A percentile compares a stretch with the other conserved stretches of the same genome.
Evolutionary conservation across 2,113 vertebrate species (phyloP).

Genomic region (Callopanchax toddi): DNA sequence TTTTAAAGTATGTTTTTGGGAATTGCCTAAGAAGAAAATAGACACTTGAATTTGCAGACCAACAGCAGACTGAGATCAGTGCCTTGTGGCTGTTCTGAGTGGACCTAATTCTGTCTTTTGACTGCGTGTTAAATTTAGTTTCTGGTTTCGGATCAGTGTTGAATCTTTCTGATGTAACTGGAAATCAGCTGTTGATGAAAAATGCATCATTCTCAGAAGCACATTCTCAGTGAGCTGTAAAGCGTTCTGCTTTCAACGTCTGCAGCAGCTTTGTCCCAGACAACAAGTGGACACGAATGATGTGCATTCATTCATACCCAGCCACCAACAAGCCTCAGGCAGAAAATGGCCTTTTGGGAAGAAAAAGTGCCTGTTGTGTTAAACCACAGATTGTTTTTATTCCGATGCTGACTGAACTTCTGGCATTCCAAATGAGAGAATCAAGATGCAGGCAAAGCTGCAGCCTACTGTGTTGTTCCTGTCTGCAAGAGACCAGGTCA

Average conservation of each 20-base stretch:
- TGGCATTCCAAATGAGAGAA: conserved; percentile 49
- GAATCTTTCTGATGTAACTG: not conserved
- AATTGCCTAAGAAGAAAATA: not conserved
- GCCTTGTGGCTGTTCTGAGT: not conserved
- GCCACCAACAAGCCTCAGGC: conserved; percentile 50
- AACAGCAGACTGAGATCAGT: not conserved
- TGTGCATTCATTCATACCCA: conserved; percentile 62
- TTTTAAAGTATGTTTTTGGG: not conserved
- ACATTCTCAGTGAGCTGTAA: not conserved
- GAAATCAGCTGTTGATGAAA: conserved; percentile 29
- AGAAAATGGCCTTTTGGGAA: conserved; percentile 55
- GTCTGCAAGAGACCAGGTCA: conserved; percentile 19
- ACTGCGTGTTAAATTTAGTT: not conserved
- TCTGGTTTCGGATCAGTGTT: conserved; percentile 5
- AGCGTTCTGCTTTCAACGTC: conserved; percentile 39
- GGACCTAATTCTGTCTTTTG: not conserved
- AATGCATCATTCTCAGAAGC: conserved; percentile 40
- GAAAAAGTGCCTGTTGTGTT: conserved; percentile 32
- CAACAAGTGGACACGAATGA: conserved; percentile 57
- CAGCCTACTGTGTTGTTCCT: conserved; percentile 10
- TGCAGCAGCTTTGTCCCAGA: conserved; percentile 29
- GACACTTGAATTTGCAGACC: not conserved
- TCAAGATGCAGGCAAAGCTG: conserved; percentile 35
- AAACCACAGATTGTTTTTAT: conserved; percentile 49
- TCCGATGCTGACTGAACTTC: conserved; percentile 35